Evolutionary conservation across 2,113 vertebrate genomes (phyloP).

Genomic region (Semicossyphus pulcher): DNA sequence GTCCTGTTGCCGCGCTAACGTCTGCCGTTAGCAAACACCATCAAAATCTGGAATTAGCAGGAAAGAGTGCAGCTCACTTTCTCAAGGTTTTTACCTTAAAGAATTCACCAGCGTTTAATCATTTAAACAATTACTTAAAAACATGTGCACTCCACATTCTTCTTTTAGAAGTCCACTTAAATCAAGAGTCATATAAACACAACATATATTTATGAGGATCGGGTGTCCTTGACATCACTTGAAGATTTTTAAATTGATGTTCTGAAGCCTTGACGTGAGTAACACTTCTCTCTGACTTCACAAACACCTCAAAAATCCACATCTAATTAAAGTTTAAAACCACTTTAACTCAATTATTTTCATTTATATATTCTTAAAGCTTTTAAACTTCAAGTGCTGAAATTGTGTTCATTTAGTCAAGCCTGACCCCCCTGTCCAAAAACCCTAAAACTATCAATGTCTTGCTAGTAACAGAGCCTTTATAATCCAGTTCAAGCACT

Average conservation of each 20-base stretch:
- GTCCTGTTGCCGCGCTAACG: slow-evolving; percentile 51
- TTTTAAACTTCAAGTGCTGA: no score
- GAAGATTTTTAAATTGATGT: no score
- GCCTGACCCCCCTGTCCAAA: no score
- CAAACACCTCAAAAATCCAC: neutral
- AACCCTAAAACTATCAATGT: no score
- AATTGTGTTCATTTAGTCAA: no score
- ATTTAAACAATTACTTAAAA: neutral
- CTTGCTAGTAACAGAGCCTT: neutral
- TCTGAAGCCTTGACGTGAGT: neutral
- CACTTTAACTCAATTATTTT: neutral
- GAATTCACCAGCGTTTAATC: neutral
- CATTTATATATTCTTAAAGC: no score
- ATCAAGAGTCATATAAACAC: no score
- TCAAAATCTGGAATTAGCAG: slow-evolving; percentile 27
- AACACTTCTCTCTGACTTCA: neutral
- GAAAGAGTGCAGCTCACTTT: neutral
- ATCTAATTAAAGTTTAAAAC: neutral
- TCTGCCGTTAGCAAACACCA: slow-evolving; percentile 11
- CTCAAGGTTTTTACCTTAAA: slow-evolving; percentile 30
- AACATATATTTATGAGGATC: no score
- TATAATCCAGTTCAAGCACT: no score
- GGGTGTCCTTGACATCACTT: neutral
- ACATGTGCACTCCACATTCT: neutral
- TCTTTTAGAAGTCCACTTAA: neutral